These are phyloP conservation scores for Cydia amplana DNA, from an alignment of 1,140 invertebrate genomes.

Conservation along the genomic window DNA sequence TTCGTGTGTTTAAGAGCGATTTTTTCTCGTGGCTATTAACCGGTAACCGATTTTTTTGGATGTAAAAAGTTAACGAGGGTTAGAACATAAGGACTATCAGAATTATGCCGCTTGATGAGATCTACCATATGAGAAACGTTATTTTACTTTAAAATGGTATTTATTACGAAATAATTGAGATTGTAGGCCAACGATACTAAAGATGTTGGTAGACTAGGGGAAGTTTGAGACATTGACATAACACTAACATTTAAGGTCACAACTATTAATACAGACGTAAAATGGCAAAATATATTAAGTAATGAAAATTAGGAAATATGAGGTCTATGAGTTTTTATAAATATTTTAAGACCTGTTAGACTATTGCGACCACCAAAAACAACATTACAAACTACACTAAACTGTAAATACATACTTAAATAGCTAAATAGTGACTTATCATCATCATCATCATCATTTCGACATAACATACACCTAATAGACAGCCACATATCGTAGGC, in stretches of 20 bases:
- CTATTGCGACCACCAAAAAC: no score
- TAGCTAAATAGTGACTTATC: no score
- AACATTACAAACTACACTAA: no score
- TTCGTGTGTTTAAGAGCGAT: constrained; percentile 67
- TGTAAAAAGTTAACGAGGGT: constrained; percentile 61
- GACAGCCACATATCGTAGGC: neutral
- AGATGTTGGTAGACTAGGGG: neutral
- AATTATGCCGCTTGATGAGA: constrained; percentile 35
- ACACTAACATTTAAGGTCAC: neutral
- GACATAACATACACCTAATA: no score
- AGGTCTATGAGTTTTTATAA: no score
- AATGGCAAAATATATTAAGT: no score
- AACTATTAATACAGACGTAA: no score
- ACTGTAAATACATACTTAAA: no score
- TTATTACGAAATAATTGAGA: constrained; percentile 14
- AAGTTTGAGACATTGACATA: neutral
- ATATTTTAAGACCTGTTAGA: no score
- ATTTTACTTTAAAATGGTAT: constrained; percentile 15
- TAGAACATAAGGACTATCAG: constrained; percentile 39
- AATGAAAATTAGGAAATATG: no score
- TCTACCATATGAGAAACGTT: constrained; percentile 4
- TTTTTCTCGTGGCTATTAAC: constrained; percentile 62
- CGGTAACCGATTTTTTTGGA: constrained; percentile 52
- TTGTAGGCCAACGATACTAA: neutral
- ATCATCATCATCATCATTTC: no score